Base-by-base conservation (phyloP, 2,797 vertebrate species). In the Micrastur ruficollis region DNA sequence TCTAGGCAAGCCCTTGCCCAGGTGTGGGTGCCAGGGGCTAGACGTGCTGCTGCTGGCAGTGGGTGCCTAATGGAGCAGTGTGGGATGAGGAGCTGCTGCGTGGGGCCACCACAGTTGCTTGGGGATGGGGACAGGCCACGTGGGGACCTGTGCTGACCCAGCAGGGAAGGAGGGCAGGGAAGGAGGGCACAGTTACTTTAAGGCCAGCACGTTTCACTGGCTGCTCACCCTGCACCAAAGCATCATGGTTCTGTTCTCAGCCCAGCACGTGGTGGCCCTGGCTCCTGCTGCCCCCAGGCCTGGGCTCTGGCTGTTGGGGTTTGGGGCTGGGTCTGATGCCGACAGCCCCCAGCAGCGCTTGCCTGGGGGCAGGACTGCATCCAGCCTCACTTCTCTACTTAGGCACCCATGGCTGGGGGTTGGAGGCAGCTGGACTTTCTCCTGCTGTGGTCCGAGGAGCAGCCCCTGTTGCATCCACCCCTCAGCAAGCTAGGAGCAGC, bases 231-330 rank as follows among this genome's bases (percentile, higher is more conserved):
- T 82, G 71, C 83, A 74, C 34, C 29, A 15, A 42, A 80, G 49
- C 53, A 49, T 89, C 67, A 13, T 14, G 0, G 0, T 58, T 71
- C 87, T 61, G 52, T 79, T 79, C 65, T 79, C 50, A 73, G 76
- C 50, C 26, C 6, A 7, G 70, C 55, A 72, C 32, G 2, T 0
- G 1, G 21, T 47, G 46, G 31, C 52, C 34, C n/a, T 71, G 71
- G 49, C 26, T 78, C 61, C 31, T 11, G 11, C 32, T 78, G 34
- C 46, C 68, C n/a, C 8, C 17, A 68, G 78, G 47, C 67, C 63
- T 25, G 49, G 46, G 44, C 68, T 71, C 32, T 55, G 47, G 49
- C 61, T 0, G 0, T 17, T 0, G 0, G 55, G 9, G 20, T 55
- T 63, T 62, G 71, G 19, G 73, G 42, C 42, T 65, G 42, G 27